Evolutionary conservation across 1,140 invertebrate species (phyloP), one percentile per base, ranked within the genome.

Genomic region (Ganaspis sp.): DNA sequence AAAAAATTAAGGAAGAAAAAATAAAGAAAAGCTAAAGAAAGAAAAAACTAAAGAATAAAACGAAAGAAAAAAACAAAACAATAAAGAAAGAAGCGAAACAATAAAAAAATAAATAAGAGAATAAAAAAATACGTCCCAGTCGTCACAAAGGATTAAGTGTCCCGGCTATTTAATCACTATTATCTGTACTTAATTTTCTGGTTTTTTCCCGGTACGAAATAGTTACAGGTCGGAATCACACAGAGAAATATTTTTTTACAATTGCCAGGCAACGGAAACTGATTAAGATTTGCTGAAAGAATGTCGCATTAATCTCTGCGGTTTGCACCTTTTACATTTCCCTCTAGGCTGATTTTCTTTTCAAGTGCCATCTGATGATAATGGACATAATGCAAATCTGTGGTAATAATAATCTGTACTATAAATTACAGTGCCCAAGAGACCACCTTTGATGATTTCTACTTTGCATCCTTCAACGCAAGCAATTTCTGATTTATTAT

Each of bases 141-240:
- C n/a, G n/a, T n/a, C n/a, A n/a, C 73, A 75, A 74, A 42, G 76
- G 82, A 88, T 88, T 88, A 86, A 80, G 73, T 83, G 78, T 80
- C 83, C 80, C 77, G 79, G 78, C 82, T 83, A 77, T 79, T 81
- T 82, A 88, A 89, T 82, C 87, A 89, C 87, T 87, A 86, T 88
- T 87, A 88, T 89, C 86, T 86, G 82, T 87, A 87, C 86, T 89
- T 88, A 85, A 89, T 89, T 89, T 87, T 87, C 86, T 84, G 74
- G 70, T 75, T 73, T 88, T 87, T 87, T 86, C 69, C 72, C 78
- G 23, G 49, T 76, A 71, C 81, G 72, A 79, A 84, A 85, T 82
- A 83, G 85, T 87, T 86, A 85, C 78, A 72, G 78, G 74, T 69
- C 58, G 76, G 82, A 85, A 87, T 87, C 85, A 86, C 80, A 87